These are phyloP conservation scores for Coptodon rendalli DNA, from an alignment of 2,113 vertebrate species.

Conservation along the genomic window DNA sequence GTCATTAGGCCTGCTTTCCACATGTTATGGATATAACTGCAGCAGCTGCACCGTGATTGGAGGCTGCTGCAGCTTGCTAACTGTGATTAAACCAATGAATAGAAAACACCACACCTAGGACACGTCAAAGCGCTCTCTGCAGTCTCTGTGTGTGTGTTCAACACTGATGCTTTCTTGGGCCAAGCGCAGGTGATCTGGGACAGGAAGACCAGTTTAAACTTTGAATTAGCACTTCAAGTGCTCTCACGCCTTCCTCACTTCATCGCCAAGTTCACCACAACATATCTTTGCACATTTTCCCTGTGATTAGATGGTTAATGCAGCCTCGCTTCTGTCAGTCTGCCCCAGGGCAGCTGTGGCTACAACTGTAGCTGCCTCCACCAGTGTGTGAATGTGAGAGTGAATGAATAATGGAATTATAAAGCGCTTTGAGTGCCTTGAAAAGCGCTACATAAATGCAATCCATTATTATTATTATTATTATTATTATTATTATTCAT, in stretches of 20 bases:
- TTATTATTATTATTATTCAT: no score
- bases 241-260: background rate
- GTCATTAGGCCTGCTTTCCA: background rate
- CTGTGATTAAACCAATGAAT: background rate
- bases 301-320: background rate
- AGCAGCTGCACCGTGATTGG: fast-evolving
- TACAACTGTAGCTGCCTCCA: no score
- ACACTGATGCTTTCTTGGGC: background rate
- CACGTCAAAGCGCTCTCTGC: background rate
- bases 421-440: no score
- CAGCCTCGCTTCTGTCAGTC: no score
- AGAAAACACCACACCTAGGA: background rate
- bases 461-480: no score
- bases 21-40: background rate
- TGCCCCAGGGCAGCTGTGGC: no score
- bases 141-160: background rate
- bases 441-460: no score
- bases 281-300: background rate
- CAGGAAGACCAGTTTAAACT: background rate
- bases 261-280: background rate
- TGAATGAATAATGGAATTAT: no score
- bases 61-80: background rate
- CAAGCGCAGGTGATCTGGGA: background rate
- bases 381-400: no score
- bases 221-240: background rate